Conservation (phyloP, 2,113 vertebrate genomes). For the Glaucomys volans region DNA sequence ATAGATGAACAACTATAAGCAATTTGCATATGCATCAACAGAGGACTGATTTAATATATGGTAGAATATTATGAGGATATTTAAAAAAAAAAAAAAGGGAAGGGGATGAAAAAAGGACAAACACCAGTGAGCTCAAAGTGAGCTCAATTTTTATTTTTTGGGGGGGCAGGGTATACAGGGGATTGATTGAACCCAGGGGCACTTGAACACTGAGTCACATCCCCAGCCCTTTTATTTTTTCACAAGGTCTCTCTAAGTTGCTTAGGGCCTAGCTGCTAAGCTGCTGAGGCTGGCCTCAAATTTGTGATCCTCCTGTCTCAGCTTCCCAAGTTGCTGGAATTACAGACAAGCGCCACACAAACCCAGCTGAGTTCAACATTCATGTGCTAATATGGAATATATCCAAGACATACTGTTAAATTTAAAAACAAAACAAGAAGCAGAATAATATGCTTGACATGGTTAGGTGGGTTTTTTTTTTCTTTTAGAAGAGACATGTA, state of each 20-base stretch:
- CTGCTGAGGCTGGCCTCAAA: too few relatives aligned
- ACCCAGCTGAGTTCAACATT: not conserved
- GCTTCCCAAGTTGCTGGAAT: too few relatives aligned
- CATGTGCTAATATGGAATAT: not conserved
- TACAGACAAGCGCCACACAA: too few relatives aligned
- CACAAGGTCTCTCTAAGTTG: too few relatives aligned
- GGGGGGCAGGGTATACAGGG: too few relatives aligned
- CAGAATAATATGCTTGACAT: not conserved
- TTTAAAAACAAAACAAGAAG: not conserved
- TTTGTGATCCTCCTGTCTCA: too few relatives aligned
- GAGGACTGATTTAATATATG: not conserved
- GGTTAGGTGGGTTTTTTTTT: not conserved
- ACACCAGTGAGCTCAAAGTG: not conserved
- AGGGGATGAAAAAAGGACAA: not conserved
- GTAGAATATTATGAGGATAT: not conserved
- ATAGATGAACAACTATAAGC: not conserved
- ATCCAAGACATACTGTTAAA: not conserved
- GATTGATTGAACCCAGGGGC: too few relatives aligned
- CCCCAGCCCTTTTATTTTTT: too few relatives aligned
- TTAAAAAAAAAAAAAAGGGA: not conserved
- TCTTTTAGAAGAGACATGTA: not conserved
- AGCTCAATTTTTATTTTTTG: not conserved
- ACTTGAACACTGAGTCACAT: too few relatives aligned
- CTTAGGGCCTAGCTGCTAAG: too few relatives aligned
- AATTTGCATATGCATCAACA: constrained; percentile 33